Base-by-base conservation (phyloP, 2,888 invertebrate species). In the Disparrhopalites patrizii region DNA sequence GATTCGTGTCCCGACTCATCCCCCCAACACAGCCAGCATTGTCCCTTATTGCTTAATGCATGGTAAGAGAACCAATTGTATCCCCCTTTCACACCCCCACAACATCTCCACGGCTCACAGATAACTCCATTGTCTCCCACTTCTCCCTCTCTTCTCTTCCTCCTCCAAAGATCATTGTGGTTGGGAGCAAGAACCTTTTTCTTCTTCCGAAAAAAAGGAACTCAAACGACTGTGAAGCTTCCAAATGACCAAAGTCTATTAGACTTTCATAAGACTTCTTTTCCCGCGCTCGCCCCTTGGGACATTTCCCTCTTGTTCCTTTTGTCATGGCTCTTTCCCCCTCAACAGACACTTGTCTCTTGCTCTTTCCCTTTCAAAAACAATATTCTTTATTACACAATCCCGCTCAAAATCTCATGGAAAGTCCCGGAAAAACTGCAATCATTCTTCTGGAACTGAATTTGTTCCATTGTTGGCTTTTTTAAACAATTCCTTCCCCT, bases 1-100 rank as follows among this genome's bases (percentile, higher is more conserved):
- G 69, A 72, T 68, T 70, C 70, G n/a, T 43, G 25, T 33, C 54
- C 36, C 4, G 10, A 40, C 33, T 27, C 52, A 36, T 7, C 54
- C 64, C 50, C 40, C 38, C 64, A 43, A 55, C 27, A 30, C 30
- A 13, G 27, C 33, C 36, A 13, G 18, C 52, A 51, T 50, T 52
- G 23, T 33, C 50, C 62, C 52, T 38, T 36, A 36, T 15, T 47
- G 47, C 23, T 47, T 47, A 47, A 47, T 47, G 47, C 47, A 47
- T 47, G 47, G 47, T 47, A 47, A 47, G n/a, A n/a, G 47, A 20
- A 47, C 47, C 47, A 47, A 47, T 47, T 47, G 47, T 47, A 18
- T 23, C 47, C 23, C n/a, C n/a, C n/a, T n/a, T 47, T 47, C 47
- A 47, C 47, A 47, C 47, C 47, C 18, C 25, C 47, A 7, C 23